phyloP scores from a whole-genome alignment of 1,140 invertebrate species.

The Plutomurus gul region DNA sequence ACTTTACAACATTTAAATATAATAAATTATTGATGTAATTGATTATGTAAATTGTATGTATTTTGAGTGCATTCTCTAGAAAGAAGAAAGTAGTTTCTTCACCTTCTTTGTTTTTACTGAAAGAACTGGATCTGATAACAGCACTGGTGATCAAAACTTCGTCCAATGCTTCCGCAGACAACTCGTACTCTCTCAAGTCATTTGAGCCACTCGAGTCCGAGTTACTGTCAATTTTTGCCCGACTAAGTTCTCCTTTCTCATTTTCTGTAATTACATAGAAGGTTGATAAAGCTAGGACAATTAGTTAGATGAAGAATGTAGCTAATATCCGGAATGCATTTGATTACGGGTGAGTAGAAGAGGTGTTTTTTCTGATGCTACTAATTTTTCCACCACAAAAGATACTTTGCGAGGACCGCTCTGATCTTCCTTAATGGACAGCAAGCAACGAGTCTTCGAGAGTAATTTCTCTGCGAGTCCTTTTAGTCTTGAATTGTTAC shows the following conservation, averaged over 20 bases:
- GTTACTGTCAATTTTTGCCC: background rate
- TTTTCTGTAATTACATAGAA: no score
- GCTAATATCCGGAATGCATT: background rate
- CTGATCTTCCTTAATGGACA: background rate
- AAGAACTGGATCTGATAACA: background rate
- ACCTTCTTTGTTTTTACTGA: background rate
- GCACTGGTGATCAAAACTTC: constrained; percentile 30
- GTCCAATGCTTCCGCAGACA: constrained; percentile 21
- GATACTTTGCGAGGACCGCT: background rate
- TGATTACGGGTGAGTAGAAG: background rate
- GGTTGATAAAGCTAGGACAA: no score
- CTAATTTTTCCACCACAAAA: background rate
- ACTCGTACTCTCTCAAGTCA: background rate
- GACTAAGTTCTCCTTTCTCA: background rate
- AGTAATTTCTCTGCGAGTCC: constrained; percentile 8
- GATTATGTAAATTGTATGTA: no score
- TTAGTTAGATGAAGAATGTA: no score
- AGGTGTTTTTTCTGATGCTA: background rate
- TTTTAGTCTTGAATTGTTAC: constrained; percentile 37
- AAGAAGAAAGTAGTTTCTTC: no score
- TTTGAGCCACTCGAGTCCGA: background rate
- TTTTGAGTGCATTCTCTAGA: background rate
- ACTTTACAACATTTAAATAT: background rate
- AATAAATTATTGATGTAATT: background rate
- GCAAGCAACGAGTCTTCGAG: background rate